Conservation (phyloP, 2,113 vertebrate species). For the Clarias macrocephalus region DNA sequence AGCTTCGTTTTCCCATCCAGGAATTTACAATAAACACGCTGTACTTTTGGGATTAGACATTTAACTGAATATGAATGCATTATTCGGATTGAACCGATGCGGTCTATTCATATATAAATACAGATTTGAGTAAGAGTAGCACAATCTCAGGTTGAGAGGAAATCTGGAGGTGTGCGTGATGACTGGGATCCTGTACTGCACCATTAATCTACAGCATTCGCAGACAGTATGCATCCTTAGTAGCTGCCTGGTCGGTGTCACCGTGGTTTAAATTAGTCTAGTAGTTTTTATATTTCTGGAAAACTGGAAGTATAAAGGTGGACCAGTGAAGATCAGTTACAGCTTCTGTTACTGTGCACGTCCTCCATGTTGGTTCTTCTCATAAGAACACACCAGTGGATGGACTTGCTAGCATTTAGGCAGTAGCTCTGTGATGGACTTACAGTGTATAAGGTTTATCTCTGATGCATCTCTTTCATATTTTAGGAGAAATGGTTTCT, state of each 20-base stretch:
- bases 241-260: neutral
- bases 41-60: neutral
- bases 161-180: neutral
- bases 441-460: neutral
- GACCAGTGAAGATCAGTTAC: neutral
- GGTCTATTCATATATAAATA: neutral
- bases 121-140: neutral
- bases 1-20: neutral
- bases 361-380: neutral
- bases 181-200: neutral
- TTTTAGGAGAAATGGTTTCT: too few relatives aligned
- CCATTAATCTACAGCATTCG: neutral
- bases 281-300: neutral
- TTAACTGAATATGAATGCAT: neutral
- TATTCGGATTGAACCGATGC: neutral
- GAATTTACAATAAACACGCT: neutral
- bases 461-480: neutral
- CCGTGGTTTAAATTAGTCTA: neutral
- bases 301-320: neutral
- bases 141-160: neutral
- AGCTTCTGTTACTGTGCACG: neutral
- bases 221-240: neutral
- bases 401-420: neutral
- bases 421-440: neutral
- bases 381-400: neutral